Percentiles rank a stretch among this genome's conserved stretches.
These are phyloP conservation scores for Agrilus mali DNA, from an alignment of 2,888 invertebrate genomes.

Conservation along the genomic window DNA sequence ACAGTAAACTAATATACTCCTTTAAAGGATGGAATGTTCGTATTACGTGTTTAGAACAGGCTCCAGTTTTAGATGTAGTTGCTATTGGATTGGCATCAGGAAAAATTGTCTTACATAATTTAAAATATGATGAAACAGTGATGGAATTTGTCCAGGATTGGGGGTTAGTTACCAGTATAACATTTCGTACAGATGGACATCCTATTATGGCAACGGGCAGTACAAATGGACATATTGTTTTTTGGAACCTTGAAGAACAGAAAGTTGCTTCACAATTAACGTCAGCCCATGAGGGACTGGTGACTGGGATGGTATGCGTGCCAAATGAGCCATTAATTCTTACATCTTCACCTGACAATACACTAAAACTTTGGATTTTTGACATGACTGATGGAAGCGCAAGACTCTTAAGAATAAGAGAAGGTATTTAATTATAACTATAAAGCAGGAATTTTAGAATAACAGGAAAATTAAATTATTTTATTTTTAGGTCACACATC, in stretches of 20 bases:
- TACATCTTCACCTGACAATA: constrained; percentile 88
- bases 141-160: constrained; percentile 85
- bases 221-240: constrained; percentile 69
- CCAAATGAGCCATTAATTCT: constrained; percentile 82
- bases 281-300: constrained; percentile 60
- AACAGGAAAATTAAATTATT: constrained; percentile 1
- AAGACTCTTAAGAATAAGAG: constrained; percentile 61
- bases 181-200: constrained; percentile 76
- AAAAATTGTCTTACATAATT: constrained; percentile 73
- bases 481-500: constrained; percentile 51
- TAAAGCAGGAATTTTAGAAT: background rate
- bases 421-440: constrained; percentile 23
- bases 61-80: constrained; percentile 86
- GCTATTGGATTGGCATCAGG: constrained; percentile 79
- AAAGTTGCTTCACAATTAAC: constrained; percentile 69
- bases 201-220: constrained; percentile 82
- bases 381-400: constrained; percentile 87
- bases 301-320: constrained; percentile 73
- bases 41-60: constrained; percentile 67
- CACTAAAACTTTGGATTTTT: constrained; percentile 82
- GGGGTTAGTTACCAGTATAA: constrained; percentile 72
- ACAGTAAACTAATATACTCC: constrained; percentile 59
- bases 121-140: constrained; percentile 70
- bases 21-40: constrained; percentile 62
- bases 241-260: constrained; percentile 86